phyloP scores from a whole-genome alignment of 2,888 invertebrate genomes.

The Drosophila atripex region DNA sequence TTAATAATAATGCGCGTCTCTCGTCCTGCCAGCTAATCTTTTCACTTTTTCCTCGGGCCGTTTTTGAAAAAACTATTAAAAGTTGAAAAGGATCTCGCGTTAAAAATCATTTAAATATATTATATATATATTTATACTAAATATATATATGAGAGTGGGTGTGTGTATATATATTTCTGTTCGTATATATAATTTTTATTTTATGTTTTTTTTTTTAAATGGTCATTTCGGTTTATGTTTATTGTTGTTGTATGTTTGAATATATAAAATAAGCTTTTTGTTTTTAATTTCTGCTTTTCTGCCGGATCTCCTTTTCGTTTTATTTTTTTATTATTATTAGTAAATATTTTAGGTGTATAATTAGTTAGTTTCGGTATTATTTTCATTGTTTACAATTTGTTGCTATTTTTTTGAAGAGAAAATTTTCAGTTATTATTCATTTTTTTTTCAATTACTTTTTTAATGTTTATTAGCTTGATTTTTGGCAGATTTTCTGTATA shows the following conservation, averaged over 20 bases:
- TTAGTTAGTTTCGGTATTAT: slow-evolving; percentile 31
- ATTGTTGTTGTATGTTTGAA: slow-evolving; percentile 71
- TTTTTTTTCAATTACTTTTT: slow-evolving; percentile 13
- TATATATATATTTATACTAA: slow-evolving; percentile 17
- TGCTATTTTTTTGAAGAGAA: slow-evolving; percentile 57
- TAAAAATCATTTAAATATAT: slow-evolving; percentile 65
- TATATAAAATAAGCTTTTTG: slow-evolving; percentile 75
- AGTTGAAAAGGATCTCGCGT: slow-evolving; percentile 53
- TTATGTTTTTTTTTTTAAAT: slow-evolving; percentile 51
- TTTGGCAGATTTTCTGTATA: slow-evolving; percentile 36
- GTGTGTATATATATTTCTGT: slow-evolving; percentile 35
- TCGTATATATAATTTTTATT: slow-evolving; percentile 53
- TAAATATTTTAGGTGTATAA: slow-evolving; percentile 19
- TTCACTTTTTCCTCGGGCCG: slow-evolving; percentile 12
- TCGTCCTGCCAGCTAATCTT: slow-evolving; percentile 39
- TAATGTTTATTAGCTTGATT: slow-evolving; percentile 20
- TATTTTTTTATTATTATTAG: slow-evolving; percentile 10
- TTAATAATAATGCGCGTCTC: slow-evolving; percentile 71
- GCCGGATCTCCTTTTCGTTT: slow-evolving; percentile 23
- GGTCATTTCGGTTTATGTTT: slow-evolving; percentile 71
- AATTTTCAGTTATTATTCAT: slow-evolving; percentile 35
- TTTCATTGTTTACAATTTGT: slow-evolving; percentile 60
- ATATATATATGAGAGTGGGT: slow-evolving; percentile 31
- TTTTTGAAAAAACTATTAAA: slow-evolving; percentile 62
- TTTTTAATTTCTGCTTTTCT: slow-evolving; percentile 27